Evolutionary conservation across 2,113 vertebrate species (phyloP), one percentile per base, ranked within the genome.

Genomic region (Pelmatolapia mariae): DNA sequence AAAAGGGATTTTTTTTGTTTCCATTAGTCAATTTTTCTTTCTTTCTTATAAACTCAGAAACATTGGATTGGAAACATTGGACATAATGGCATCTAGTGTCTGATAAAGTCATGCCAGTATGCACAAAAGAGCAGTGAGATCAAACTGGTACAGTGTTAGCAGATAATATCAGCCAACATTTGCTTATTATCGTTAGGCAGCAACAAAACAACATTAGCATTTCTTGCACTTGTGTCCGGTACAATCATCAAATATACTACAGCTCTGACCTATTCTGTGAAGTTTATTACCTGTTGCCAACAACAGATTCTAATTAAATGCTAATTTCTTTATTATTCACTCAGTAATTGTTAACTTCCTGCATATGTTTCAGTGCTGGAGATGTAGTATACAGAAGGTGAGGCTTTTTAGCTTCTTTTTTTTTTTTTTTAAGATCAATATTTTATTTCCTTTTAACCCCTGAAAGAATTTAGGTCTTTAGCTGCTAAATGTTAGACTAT

Each of bases 301-400:
- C 59, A 36, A 19, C 31, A n/a, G 59, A 12, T 66, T 66, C 61
- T 66, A 63, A 66, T 66, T 63, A 66, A 63, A 33, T 4, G 29
- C 29, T 19, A 63, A 33, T 63, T 7, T 13, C 61, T 66, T 38
- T 38, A 38, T 38, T 38, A 38, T 38, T 38, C 33, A 5, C 22
- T 66, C 31, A 38, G 31, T 38, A 38, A 66, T 66, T 66, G 7
- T n/a, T 38, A 66, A 66, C 10, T 66, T 66, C 13, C 61, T 66
- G 33, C 1, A 1, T n/a, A 3, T 19, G 0, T 12, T 66, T 66
- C 4, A 13, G 33, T 68, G 33, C 0, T 68, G 63, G 33, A 38
- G 33, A 38, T 38, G 63, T 38, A 68, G 63, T 68, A 22, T 38
- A 63, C 18, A 36, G 18, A 38, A 66, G 15, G 8, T 61, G 4